phyloP scores from a whole-genome alignment of 2,113 vertebrate species.

The Calyptommatus sinebrachiatus region DNA sequence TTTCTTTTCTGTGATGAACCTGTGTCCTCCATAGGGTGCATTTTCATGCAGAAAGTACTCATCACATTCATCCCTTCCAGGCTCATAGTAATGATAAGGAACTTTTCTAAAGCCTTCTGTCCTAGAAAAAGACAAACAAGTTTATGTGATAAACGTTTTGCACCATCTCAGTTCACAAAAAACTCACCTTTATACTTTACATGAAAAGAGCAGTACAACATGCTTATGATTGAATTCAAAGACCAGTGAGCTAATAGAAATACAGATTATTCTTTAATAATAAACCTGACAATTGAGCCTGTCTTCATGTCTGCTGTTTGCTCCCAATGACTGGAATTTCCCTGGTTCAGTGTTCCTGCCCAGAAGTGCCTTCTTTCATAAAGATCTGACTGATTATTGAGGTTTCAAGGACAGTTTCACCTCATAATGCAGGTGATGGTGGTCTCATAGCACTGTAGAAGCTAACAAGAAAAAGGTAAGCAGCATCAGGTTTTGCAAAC shows the following conservation, averaged over 20 bases:
- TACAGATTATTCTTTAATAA: neutral
- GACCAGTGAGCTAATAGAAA: neutral
- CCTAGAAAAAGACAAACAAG: conserved; percentile 67
- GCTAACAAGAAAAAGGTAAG: too few species aligned
- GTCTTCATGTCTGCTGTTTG: too few species aligned
- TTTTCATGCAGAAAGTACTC: conserved; percentile 95
- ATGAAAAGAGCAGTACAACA: conserved; percentile 50
- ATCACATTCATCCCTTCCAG: conserved; percentile 90
- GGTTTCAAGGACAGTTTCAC: too few species aligned
- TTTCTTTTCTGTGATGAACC: conserved; percentile 96
- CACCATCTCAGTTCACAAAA: conserved; percentile 44
- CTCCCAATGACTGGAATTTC: too few species aligned
- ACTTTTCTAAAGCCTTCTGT: conserved; percentile 87
- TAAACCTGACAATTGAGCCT: neutral
- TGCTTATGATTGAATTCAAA: conserved; percentile 29
- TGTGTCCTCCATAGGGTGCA: conserved; percentile 91
- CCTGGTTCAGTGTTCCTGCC: too few species aligned
- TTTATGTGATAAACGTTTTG: conserved; percentile 42
- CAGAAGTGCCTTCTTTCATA: too few species aligned
- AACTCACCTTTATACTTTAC: conserved; percentile 31
- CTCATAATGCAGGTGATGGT: too few species aligned
- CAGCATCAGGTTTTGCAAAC: too few species aligned
- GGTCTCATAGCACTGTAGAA: too few species aligned
- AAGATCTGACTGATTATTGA: too few species aligned
- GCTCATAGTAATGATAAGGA: conserved; percentile 96